Percentiles rank a stretch among this genome's conserved stretches.
phyloP scores from a whole-genome alignment of 2,888 invertebrate species.

The Parasteatoda lunata region DNA sequence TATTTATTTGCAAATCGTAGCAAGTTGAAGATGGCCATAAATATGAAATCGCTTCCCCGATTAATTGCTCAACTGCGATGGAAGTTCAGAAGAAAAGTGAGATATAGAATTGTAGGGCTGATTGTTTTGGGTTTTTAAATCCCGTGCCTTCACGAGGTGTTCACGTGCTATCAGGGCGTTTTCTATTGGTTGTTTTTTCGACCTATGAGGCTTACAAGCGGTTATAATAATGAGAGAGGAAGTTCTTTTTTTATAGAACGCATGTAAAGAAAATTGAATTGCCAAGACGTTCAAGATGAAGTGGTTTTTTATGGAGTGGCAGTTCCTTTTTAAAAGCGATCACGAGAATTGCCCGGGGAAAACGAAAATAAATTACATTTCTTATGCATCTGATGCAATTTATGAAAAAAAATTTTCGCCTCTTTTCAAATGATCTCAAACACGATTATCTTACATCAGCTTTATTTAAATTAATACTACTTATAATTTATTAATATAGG shows the following conservation, averaged over 20 bases:
- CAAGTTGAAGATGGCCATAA: slow-evolving; percentile 37
- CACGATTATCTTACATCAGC: too few species aligned
- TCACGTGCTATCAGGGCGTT: slow-evolving; percentile 35
- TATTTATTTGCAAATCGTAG: slow-evolving; percentile 49
- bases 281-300: slow-evolving; percentile 4
- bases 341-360: slow-evolving; percentile 12
- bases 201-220: slow-evolving; percentile 32
- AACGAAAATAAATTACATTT: slow-evolving; percentile 12
- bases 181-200: slow-evolving; percentile 29
- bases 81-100: slow-evolving; percentile 30
- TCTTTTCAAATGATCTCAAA: too few species aligned
- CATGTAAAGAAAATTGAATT: slow-evolving; percentile 47
- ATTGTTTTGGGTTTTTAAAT: slow-evolving; percentile 30
- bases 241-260: slow-evolving; percentile 15
- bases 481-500: too few species aligned
- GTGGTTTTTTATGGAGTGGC: background rate
- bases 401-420: background rate
- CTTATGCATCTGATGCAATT: background rate
- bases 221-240: slow-evolving; percentile 28
- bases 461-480: too few species aligned
- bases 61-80: background rate
- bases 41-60: slow-evolving; percentile 27
- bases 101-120: background rate
- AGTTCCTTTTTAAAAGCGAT: background rate
- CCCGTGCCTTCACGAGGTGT: slow-evolving; percentile 36